A percentile compares a stretch with the other conserved stretches of the same genome.
These are phyloP conservation scores for Nerophis ophidion DNA, from an alignment of 2,113 vertebrate species.

Conservation along the genomic window DNA sequence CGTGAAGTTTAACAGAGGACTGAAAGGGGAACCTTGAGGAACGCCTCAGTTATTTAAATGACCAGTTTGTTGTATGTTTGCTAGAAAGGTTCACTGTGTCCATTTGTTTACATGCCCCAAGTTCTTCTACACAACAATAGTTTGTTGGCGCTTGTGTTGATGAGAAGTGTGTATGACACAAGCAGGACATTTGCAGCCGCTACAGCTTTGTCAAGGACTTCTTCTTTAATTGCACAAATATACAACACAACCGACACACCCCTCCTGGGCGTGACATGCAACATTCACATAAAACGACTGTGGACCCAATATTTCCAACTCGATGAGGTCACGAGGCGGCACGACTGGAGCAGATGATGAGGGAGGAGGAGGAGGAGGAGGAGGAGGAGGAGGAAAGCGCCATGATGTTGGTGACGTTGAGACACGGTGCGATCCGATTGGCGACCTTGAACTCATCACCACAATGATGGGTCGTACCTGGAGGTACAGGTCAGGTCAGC, in stretches of 20 bases:
- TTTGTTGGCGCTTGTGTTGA: too few relatives aligned
- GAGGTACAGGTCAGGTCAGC: slow-evolving; percentile 23
- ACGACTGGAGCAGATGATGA: slow-evolving; percentile 21
- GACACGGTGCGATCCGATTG: slow-evolving; percentile 19
- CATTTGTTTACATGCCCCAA: too few relatives aligned
- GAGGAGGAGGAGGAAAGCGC: slow-evolving; percentile 14
- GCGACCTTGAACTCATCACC: slow-evolving; percentile 55
- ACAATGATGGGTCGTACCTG: slow-evolving; percentile 72
- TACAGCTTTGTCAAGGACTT: slow-evolving; percentile 50
- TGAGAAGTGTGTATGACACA: background rate
- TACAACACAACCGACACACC: slow-evolving; percentile 61
- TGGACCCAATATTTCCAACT: slow-evolving; percentile 59
- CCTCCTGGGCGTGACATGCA: slow-evolving; percentile 19
- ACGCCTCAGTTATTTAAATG: too few relatives aligned
- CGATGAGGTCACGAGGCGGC: slow-evolving; percentile 34
- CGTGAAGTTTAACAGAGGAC: too few relatives aligned
- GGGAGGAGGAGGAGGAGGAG: slow-evolving; percentile 15
- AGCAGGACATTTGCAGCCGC: background rate
- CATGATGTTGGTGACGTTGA: slow-evolving; percentile 11
- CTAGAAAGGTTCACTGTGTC: too few relatives aligned
- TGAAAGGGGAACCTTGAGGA: too few relatives aligned
- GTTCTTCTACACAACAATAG: too few relatives aligned
- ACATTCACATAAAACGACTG: slow-evolving; percentile 46
- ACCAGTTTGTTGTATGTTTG: too few relatives aligned
- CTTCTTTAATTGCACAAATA: slow-evolving; percentile 69